Base-by-base conservation (phyloP, 2,113 vertebrate species). In the Egretta garzetta region DNA sequence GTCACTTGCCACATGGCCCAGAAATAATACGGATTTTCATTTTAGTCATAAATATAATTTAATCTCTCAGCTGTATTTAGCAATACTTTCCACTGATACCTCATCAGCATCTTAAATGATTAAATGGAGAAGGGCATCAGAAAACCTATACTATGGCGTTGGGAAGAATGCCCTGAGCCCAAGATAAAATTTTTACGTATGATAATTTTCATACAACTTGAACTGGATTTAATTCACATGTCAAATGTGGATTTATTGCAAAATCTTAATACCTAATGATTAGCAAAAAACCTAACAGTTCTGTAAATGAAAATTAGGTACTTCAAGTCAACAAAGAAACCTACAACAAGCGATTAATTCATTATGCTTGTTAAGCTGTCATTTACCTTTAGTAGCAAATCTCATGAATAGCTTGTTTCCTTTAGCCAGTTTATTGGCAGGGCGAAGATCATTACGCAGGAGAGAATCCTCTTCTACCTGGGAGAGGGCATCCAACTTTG, bases 351-450 rank as follows among this genome's bases (percentile, higher is more conserved):
- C 56, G 27, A 81, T 74, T 28, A 79, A 63, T 68, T 84, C 32
- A 30, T 45, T 41, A 81, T 71, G 80, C 66, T 77, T 92, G 47
- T 56, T 56, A 70, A 73, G 70, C n/a, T 56, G 76, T 41, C 39
- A 91, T 90, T 98, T 96, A 99, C 99, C 99, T 93, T 99, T 99
- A 5, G 99, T 99, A 91, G 99, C 99, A 97, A 99, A 99, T 79
- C 99, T 99, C 97, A 99, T 98, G 89, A 99, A 98, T 5, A 99
- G 98, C 59, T 99, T 99, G 97, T 99, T 99, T 97, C 99, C 99
- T 98, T 99, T 99, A 93, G 99, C 99, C 64, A 99, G 97, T 96
- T 98, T 99, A 97, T 98, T 98, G 50, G 98, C 98, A 33, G 99
- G 99, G 43, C 99, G 98, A 76, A 98, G 98, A 77, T 99, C 99